phyloP scores from a whole-genome alignment of 2,113 vertebrate genomes.

The Plotosus lineatus region DNA sequence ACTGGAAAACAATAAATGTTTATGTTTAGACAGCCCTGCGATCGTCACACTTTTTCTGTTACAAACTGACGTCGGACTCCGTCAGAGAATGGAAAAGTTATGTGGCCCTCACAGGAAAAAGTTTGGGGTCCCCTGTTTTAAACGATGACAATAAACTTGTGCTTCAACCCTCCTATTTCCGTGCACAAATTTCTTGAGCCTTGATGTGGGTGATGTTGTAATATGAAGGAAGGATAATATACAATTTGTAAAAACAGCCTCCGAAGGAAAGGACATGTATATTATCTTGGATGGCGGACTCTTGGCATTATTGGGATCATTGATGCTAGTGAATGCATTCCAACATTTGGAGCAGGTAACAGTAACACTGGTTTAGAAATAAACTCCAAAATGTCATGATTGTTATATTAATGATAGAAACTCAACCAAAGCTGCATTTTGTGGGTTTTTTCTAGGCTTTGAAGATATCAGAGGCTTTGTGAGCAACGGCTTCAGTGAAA shows the following conservation, averaged over 20 bases:
- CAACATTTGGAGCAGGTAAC: conserved; percentile 77
- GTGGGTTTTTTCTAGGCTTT: conserved; percentile 64
- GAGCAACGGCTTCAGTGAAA: conserved; percentile 68
- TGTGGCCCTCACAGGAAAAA: too few species aligned
- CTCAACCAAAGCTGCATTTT: background rate
- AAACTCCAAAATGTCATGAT: background rate
- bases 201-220: background rate
- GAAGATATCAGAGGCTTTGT: conserved; percentile 74
- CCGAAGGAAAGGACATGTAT: conserved; percentile 64
- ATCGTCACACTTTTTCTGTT: too few species aligned
- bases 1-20: too few species aligned
- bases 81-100: too few species aligned
- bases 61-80: too few species aligned
- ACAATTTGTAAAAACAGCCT: conserved; percentile 62
- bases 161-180: background rate
- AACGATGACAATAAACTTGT: too few species aligned
- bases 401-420: conserved; percentile 17
- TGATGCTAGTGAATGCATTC: conserved; percentile 77
- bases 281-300: conserved; percentile 77
- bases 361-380: background rate
- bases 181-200: background rate
- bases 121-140: too few species aligned
- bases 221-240: background rate
- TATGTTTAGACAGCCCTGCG: too few species aligned
- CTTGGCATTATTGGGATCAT: conserved; percentile 73